phyloP scores from a whole-genome alignment of 2,113 vertebrate species.

The Indri indri region DNA sequence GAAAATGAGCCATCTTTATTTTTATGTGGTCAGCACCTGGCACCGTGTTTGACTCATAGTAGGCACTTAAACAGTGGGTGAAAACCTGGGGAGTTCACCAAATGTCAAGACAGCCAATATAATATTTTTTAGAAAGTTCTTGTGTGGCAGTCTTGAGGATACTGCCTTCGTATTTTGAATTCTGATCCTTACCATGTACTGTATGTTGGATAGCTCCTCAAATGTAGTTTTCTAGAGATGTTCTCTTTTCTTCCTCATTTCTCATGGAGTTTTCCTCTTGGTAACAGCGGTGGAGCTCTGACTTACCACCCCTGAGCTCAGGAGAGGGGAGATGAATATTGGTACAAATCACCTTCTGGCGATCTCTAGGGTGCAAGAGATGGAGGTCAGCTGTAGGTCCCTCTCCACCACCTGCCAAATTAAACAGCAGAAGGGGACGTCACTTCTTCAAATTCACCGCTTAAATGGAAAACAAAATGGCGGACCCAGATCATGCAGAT shows the following conservation, averaged over 20 bases:
- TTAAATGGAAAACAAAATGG: background rate
- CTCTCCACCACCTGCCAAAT: fast-evolving
- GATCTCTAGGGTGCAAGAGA: background rate
- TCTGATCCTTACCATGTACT: background rate
- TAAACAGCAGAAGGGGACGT: background rate
- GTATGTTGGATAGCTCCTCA: background rate
- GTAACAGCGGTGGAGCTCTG: background rate
- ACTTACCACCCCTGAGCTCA: background rate
- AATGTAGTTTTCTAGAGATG: background rate
- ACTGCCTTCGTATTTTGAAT: background rate
- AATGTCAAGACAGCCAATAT: background rate
- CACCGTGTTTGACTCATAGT: background rate
- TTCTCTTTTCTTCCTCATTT: background rate
- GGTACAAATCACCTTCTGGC: background rate
- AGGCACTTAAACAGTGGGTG: background rate
- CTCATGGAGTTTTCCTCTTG: background rate
- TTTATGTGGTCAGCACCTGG: background rate
- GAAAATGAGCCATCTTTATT: background rate
- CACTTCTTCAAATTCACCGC: background rate
- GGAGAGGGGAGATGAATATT: background rate
- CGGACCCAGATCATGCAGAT: background rate
- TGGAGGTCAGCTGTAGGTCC: background rate
- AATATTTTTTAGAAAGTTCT: background rate
- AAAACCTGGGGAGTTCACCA: background rate
- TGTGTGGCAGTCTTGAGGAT: background rate